Evolutionary conservation across 2,113 vertebrate species (phyloP).

Genomic region (Tachycineta bicolor): DNA sequence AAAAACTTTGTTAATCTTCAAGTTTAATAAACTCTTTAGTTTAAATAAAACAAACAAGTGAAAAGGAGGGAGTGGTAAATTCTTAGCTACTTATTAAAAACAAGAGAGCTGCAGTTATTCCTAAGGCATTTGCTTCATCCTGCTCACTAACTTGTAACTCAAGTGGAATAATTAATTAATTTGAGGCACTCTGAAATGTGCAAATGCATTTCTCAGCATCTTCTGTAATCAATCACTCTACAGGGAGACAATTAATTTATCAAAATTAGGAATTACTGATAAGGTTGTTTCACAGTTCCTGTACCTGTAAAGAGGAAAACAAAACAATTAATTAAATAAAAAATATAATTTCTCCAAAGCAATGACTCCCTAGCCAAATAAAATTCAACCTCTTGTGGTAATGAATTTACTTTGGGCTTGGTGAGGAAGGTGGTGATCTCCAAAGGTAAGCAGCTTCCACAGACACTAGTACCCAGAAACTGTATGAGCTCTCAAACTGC

Average conservation of each 20-base stretch:
- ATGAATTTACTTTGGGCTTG: background rate
- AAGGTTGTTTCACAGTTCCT: background rate
- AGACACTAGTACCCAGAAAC: background rate
- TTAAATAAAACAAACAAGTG: background rate
- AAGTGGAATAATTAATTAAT: slow-evolving; percentile 46
- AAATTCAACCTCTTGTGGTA: background rate
- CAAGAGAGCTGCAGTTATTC: background rate
- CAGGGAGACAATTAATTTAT: slow-evolving; percentile 40
- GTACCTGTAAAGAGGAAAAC: background rate
- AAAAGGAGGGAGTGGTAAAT: background rate
- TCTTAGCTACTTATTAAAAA: background rate
- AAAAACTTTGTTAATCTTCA: background rate
- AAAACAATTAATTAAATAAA: background rate
- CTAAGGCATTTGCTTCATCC: background rate
- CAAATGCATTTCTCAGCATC: background rate
- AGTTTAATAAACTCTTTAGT: background rate
- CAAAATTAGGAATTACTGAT: slow-evolving; percentile 47
- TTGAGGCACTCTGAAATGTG: background rate
- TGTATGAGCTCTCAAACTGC: background rate
- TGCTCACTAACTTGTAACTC: background rate
- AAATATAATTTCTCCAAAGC: background rate
- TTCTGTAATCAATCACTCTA: slow-evolving; percentile 3
- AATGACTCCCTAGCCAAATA: background rate
- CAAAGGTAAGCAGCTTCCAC: background rate
- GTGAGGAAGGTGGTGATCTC: background rate